Evolutionary conservation across 2,113 vertebrate species (phyloP), one percentile per base, ranked within the genome.

Genomic region (Actinemys pallida): DNA sequence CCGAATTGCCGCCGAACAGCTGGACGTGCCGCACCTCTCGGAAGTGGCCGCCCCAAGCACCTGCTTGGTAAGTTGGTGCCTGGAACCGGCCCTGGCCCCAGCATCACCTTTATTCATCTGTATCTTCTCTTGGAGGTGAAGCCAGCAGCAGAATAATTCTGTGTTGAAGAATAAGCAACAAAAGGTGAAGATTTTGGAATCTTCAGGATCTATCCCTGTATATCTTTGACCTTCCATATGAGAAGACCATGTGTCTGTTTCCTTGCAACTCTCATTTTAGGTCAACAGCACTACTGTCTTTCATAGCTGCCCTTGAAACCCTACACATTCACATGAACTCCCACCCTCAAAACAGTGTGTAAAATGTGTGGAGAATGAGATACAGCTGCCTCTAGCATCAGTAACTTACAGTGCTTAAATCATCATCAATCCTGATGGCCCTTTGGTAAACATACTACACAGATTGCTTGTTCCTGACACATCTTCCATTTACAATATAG

Each of bases 321-420:
- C 62, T 31, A 65, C 6, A 31, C 31, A 35, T 7, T 65, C 14
- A 17, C 29, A 8, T 65, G 31, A 65, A 17, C 29, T 65, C 14
- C 12, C 13, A 35, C 8, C 45, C 59, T 24, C 75, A 13, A 16
- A 16, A 79, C 83, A 87, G 47, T 0, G 3, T n/a, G 75, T 81
- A 69, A 84, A 89, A 17, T 35, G 8, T 11, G 0, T 0, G 1
- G 29, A 81, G 49, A 4, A 3, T 35, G 52, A 59, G n/a, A n/a
- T 27, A 39, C 8, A 3, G 3, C 8, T 79, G 9, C 5, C 56
- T 52, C 83, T 65, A 11, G 6, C 1, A n/a, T 54, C 3, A 54
- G 16, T 2, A 81, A 27, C 24, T 53, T 22, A 24, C 84, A 83
- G 85, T n/a, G 5, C 8, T 59, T 59, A 59, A 62, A 14, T 62